Base-by-base conservation (phyloP, 2,888 invertebrate species). In the Gastracanthus pulcherrimus region DNA sequence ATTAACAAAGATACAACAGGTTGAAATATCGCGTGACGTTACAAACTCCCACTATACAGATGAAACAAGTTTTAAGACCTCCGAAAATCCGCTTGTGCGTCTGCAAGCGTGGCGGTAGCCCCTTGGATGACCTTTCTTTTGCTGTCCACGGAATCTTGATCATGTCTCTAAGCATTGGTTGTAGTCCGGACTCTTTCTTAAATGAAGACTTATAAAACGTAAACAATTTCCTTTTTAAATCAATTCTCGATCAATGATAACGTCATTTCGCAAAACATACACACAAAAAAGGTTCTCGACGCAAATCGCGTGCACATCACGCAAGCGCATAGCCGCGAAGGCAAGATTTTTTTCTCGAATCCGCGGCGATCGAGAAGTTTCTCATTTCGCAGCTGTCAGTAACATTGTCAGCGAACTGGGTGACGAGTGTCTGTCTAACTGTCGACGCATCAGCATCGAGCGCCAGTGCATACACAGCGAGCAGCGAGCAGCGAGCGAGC, bases 321-420 rank as follows among this genome's bases (percentile, higher is more conserved):
- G 51, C 51, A n/a, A 51, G 51, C 51, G 9, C 23, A 51, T 23
- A 51, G 7, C 6, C 23, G 9, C 51, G 51, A 51, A 23, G 23
- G 51, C 51, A 23, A 51, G 51, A 48, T 48, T 36, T 41, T 38
- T 66, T 36, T 23, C 23, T 16, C 60, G 13, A 9, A 9, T 11
- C 16, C 60, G 31, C 31, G 5, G 6, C 64, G 55, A 82, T 76
- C 62, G 66, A 75, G 55, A 36, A n/a, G 69, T 82, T 79, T 71
- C 79, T 82, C 79, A 82, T 79, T 82, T 75, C 79, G 60, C 58
- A 67, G 79, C 79, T 82, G 82, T 82, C 82, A 79, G 70, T 69
- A 79, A 79, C 71, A 70, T 74, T 79, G 75, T 82, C 82, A 70
- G 71, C 19, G 51, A 51, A 23, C 51, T 16, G 48, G 55, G 69